A percentile compares a stretch with the other conserved stretches of the same genome.
Conservation (phyloP, 2,888 invertebrate genomes). For the Melanchra persicariae region DNA sequence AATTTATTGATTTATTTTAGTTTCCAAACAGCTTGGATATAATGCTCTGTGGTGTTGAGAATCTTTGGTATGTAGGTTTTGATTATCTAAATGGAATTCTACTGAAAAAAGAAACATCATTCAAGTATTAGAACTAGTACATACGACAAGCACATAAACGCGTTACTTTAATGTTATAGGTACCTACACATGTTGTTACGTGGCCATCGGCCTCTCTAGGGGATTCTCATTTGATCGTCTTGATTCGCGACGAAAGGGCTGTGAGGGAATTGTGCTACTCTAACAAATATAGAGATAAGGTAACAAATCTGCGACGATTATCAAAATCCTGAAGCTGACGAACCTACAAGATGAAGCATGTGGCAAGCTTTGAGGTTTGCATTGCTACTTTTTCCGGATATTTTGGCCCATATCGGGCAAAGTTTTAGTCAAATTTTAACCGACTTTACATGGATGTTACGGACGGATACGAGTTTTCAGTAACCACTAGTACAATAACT, state of each 20-base stretch:
- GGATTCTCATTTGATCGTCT: neutral
- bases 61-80: neutral
- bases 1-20: conserved; percentile 9
- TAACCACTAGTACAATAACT: neutral
- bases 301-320: neutral
- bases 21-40: neutral
- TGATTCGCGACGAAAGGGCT: neutral
- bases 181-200: too few relatives aligned
- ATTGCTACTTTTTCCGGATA: neutral
- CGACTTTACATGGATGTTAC: neutral
- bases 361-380: neutral
- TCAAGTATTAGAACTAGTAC: neutral
- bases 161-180: neutral
- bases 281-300: neutral
- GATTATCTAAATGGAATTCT: neutral
- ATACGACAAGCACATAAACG: neutral
- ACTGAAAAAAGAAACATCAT: neutral
- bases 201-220: too few relatives aligned
- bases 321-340: neutral
- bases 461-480: neutral
- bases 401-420: neutral
- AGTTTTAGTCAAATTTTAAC: neutral
- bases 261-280: neutral
- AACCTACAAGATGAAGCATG: neutral
- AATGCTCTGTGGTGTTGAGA: neutral